Evolutionary conservation across 2,113 vertebrate genomes (phyloP).

Genomic region (Ovibos moschatus): DNA sequence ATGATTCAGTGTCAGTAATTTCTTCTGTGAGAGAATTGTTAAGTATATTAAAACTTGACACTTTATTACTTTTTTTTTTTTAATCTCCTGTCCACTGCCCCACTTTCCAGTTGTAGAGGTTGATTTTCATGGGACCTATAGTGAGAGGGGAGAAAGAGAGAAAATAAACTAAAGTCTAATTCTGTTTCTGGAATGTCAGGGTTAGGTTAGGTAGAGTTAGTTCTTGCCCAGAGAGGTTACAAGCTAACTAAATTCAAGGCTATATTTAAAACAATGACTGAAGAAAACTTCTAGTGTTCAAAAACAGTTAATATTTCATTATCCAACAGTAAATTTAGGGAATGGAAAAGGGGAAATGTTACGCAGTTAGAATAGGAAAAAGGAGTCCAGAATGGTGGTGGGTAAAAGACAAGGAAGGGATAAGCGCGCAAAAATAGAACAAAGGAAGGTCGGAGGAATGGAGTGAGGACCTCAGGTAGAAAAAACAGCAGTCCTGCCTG

Average conservation of each 20-base stretch:
- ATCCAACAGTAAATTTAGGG: background rate
- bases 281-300: background rate
- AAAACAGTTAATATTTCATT: background rate
- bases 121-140: background rate
- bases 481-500: background rate
- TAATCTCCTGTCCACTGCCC: background rate
- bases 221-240: background rate
- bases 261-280: background rate
- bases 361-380: background rate
- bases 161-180: background rate
- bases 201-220: background rate
- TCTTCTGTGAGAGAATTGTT: background rate
- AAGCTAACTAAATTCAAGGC: background rate
- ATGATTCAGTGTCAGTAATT: background rate
- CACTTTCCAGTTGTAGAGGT: background rate
- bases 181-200: background rate
- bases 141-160: background rate
- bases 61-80: background rate
- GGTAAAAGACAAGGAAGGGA: background rate
- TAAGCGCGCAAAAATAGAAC: background rate
- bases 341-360: background rate
- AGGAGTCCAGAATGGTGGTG: background rate
- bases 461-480: background rate
- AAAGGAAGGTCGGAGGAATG: background rate
- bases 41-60: background rate